phyloP scores from a whole-genome alignment of 2,113 vertebrate genomes.

The Rhodinocichla rosea region DNA sequence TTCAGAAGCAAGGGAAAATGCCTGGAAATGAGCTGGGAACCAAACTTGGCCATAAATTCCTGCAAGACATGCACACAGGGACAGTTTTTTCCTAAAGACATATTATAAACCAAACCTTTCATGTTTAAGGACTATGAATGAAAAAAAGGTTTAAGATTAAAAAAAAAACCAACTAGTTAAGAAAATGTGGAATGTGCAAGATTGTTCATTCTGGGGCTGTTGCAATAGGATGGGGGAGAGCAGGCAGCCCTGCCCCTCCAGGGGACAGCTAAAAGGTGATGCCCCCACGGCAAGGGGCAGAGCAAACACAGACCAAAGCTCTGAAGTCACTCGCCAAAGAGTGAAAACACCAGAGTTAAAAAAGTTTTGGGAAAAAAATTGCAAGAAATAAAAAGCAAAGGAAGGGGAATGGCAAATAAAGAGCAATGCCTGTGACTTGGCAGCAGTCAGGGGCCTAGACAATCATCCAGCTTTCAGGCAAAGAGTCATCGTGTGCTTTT shows the following conservation, averaged over 20 bases:
- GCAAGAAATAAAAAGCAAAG: neutral
- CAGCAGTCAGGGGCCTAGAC: neutral
- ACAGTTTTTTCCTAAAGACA: neutral
- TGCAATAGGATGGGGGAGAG: neutral
- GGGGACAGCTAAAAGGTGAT: neutral
- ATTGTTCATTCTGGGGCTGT: neutral
- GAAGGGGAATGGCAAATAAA: slow-evolving; percentile 28
- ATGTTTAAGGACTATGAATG: neutral
- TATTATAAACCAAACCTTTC: neutral
- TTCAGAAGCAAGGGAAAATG: neutral
- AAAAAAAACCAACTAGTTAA: rapidly evolving
- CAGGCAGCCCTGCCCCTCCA: neutral
- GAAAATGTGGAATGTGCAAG: neutral
- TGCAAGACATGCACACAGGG: neutral
- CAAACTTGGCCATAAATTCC: neutral
- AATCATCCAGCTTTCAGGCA: slow-evolving; percentile 40
- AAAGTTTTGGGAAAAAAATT: neutral
- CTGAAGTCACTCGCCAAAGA: neutral
- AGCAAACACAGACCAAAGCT: neutral
- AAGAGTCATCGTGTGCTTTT: neutral
- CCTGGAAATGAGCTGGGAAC: neutral
- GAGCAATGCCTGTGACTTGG: slow-evolving; percentile 34
- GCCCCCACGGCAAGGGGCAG: neutral
- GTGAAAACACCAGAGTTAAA: neutral
- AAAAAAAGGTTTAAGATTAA: neutral